Percentiles rank a stretch among this genome's conserved stretches.
phyloP scores from a whole-genome alignment of 2,888 invertebrate species.

The Escarpia spicata region DNA sequence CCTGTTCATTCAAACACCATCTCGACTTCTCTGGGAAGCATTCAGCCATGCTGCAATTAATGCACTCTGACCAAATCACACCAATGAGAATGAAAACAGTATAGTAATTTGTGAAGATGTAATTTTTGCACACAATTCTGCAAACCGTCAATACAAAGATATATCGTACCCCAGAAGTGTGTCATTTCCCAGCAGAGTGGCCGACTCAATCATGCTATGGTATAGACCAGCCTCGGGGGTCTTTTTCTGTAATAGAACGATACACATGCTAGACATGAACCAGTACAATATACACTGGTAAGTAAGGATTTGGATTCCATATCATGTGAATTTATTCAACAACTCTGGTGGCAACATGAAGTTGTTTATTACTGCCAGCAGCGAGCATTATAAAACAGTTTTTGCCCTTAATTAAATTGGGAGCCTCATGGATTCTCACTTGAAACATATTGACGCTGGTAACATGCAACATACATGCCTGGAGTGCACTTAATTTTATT shows the following conservation, averaged over 20 bases:
- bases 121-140: not conserved
- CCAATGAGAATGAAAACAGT: no score
- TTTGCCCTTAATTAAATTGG: not conserved
- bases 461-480: no score
- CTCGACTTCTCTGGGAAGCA: no score
- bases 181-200: constrained; percentile 72
- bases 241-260: constrained; percentile 75
- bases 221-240: constrained; percentile 85
- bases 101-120: no score
- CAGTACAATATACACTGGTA: not conserved
- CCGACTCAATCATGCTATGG: constrained; percentile 77
- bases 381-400: not conserved
- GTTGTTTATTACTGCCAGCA: not conserved
- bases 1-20: no score
- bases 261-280: not conserved
- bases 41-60: no score
- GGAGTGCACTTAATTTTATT: no score
- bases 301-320: not conserved
- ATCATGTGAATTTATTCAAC: not conserved
- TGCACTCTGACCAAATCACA: no score
- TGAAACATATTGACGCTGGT: no score
- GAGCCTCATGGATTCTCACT: no score
- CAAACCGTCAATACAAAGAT: not conserved
- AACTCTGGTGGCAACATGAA: not conserved
- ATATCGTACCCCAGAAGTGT: constrained; percentile 71